Base-by-base conservation (phyloP, 2,888 invertebrate species). In the Caenorhabditis afra region DNA sequence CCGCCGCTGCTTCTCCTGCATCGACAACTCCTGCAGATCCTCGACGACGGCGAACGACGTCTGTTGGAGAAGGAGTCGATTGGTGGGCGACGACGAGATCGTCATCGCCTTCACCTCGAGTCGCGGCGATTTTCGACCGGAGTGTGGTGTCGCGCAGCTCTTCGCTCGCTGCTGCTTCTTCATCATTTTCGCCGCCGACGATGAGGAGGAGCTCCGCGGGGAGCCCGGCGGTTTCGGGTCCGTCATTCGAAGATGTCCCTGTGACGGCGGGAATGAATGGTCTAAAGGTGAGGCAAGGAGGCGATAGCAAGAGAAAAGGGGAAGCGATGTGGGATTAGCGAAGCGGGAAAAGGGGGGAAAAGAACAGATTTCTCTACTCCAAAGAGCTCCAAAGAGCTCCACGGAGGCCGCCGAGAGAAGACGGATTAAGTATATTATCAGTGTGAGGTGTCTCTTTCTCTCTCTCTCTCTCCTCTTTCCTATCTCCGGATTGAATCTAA, bases 121-220 rank as follows among this genome's bases (percentile, higher is more conserved):
- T 22, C 79, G 22, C 8, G 79, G 79, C 58, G 79, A 79, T 53
- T 68, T 74, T 7, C 68, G 58, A 2, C 68, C 67, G n/a, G 67
- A 64, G 23, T 64, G 41, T 4, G 68, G 53, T 1, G 73, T 64
- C 4, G 68, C 67, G 35, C 79, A 79, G 47, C 68, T 68, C 35
- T 74, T 70, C 45, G 79, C 79, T 20, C 79, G 29, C 29, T 79
- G 74, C 58, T 79, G 79, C 52, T 73, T 71, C 12, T 70, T 76
- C 58, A 77, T 71, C 71, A 71, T 71, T 71, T 71, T 71, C 20
- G 64, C 20, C 22, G 61, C 35, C 22, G 68, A 59, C 12, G 52
- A n/a, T n/a, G n/a, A 44, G 12, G 50, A 58, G 10, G 61, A 61
- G 59, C 8, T 39, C 44, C 14, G 18, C 50, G 68, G 50, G 16